phyloP scores from a whole-genome alignment of 2,888 invertebrate genomes.

The Griposia aprilina region DNA sequence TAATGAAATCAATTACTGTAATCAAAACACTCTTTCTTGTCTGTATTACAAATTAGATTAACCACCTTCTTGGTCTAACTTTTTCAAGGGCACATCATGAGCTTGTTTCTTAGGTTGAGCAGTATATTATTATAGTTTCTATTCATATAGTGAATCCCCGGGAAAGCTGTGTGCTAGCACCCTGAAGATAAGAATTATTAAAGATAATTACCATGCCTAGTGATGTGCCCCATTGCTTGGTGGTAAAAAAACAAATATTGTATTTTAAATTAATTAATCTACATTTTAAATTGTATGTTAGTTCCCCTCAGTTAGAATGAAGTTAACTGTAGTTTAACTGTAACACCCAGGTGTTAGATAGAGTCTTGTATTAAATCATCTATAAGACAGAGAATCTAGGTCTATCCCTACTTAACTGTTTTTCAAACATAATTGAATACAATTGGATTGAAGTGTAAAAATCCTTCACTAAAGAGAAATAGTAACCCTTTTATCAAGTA shows the following conservation, averaged over 20 bases:
- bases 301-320: neutral
- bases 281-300: neutral
- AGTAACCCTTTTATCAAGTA: neutral
- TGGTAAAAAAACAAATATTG: neutral
- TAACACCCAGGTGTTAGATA: neutral
- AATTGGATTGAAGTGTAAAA: neutral
- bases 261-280: neutral
- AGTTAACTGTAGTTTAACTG: neutral
- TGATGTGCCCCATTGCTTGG: neutral
- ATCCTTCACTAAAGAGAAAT: neutral
- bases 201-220: neutral
- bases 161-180: neutral
- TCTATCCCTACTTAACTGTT: neutral
- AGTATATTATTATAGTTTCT: neutral
- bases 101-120: neutral
- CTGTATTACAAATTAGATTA: constrained; percentile 3
- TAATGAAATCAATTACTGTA: neutral
- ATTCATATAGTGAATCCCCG: neutral
- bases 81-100: neutral
- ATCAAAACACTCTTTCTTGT: constrained; percentile 5
- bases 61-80: neutral
- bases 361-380: neutral
- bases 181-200: neutral
- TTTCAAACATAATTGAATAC: neutral
- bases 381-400: neutral